Percentiles rank a stretch among this genome's conserved stretches.
Conservation (phyloP, 2,888 invertebrate genomes). For the Pelosia muscerda region DNA sequence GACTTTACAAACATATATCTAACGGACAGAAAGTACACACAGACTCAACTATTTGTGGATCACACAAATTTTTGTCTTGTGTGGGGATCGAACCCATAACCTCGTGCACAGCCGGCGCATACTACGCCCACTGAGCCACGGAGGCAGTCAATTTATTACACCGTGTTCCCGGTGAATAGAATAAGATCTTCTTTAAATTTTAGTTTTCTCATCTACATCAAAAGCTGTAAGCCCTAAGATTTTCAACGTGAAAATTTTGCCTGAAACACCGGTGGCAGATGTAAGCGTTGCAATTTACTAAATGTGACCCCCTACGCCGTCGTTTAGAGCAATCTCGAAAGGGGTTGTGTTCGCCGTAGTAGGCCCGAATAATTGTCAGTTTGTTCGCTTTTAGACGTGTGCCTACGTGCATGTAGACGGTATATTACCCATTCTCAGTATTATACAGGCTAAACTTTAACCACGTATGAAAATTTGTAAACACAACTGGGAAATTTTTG, state of each 20-base stretch:
- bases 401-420: slow-evolving; percentile 1
- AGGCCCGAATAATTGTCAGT: slow-evolving; percentile 30
- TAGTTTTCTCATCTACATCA: neutral
- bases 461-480: neutral
- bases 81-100: no score
- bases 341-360: slow-evolving; percentile 33
- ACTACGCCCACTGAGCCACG: no score
- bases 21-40: no score
- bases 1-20: no score
- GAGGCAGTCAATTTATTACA: no score
- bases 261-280: slow-evolving; percentile 38
- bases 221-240: slow-evolving; percentile 2
- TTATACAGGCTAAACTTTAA: neutral
- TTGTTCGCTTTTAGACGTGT: slow-evolving; percentile 20
- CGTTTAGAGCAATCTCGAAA: slow-evolving; percentile 34
- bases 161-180: neutral
- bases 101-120: no score
- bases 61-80: no score
- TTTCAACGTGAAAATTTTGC: slow-evolving; percentile 10
- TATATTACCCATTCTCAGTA: neutral
- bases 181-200: neutral
- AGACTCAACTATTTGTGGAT: no score
- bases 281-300: slow-evolving; percentile 56
- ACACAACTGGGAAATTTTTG: neutral
- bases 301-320: slow-evolving; percentile 41